A percentile compares a stretch with the other conserved stretches of the same genome.
Evolutionary conservation across 2,797 vertebrate genomes (phyloP).

Genomic region (Gallinago solitaria): DNA sequence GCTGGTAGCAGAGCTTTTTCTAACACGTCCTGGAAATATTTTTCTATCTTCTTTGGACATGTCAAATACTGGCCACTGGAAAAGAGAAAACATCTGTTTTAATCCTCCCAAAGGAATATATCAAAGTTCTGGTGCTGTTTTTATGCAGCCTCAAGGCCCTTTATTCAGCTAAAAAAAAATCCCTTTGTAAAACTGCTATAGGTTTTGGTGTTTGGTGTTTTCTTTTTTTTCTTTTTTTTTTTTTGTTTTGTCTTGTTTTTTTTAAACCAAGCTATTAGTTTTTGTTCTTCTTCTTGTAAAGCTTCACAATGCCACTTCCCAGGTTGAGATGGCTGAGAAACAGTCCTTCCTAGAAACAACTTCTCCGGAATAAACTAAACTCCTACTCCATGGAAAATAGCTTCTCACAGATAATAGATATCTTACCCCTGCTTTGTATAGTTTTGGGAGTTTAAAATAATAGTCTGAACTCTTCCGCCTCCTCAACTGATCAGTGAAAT

Average conservation of each 20-base stretch:
- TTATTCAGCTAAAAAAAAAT: background rate
- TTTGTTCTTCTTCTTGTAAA: slow-evolving; percentile 4
- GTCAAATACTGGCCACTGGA: background rate
- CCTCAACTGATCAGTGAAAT: background rate
- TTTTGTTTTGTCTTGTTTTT: background rate
- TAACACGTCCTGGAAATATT: background rate
- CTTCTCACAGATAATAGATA: background rate
- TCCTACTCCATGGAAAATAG: background rate
- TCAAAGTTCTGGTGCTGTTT: background rate
- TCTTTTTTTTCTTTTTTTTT: background rate
- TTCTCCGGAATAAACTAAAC: background rate
- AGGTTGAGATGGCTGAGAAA: slow-evolving; percentile 11
- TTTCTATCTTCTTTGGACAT: background rate
- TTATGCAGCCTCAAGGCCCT: background rate
- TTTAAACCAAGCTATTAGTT: background rate
- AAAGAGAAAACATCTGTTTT: slow-evolving; percentile 29
- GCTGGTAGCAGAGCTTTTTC: background rate
- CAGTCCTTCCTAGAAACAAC: background rate
- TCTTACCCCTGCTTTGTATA: background rate
- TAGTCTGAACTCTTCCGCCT: background rate
- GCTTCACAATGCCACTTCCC: background rate
- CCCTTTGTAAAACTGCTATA: background rate
- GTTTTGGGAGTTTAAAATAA: background rate
- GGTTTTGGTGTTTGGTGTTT: too few relatives aligned
- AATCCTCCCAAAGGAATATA: background rate